Evolutionary conservation across 2,113 vertebrate genomes (phyloP), one percentile per base, ranked within the genome.

Genomic region (Phylloscopus trochiloides): DNA sequence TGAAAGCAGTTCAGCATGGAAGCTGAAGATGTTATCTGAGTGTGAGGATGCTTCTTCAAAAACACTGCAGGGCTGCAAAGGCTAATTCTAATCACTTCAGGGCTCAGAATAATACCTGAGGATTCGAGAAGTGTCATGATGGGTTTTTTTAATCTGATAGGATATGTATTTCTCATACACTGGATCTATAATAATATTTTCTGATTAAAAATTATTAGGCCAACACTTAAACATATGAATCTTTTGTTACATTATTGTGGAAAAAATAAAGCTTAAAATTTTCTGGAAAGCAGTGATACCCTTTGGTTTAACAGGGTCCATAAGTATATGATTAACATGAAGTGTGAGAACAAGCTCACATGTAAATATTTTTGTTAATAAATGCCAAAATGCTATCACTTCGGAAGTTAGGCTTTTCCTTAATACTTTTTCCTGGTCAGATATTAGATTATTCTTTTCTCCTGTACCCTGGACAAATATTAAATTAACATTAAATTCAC

Each of bases 1-100:
- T 58, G 5, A 14, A 34, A 45, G 29, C 7, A 2, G 10, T 21
- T 5, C 8, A 1, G 62, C 32, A 13, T 42, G 2, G 0, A 63
- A 75, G 52, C 5, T 43, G 61, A 36, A 48, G 17, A 17, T 67
- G 40, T 28, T 63, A 21, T 1, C 38, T 43, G n/a, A 62, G 43
- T 28, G 17, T 47, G 55, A 70, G 29, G 58, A 2, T 54, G 26
- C 50, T 72, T 86, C 28, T 81, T 74, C 31, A 72, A 15, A 79
- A 47, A 47, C 10, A 47, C 9, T 32, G 7, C 36, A 72, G 77
- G 57, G 50, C 52, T 94, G 8, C 18, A 20, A 20, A 71, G 47
- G 21, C 54, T 50, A 45, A 20, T 70, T 77, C 21, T 68, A 2
- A 19, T 81, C 3, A 29, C 51, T 54, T 55, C 42, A 48, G 12